Evolutionary conservation across 2,888 invertebrate genomes (phyloP).

Genomic region (Diploptera punctata): DNA sequence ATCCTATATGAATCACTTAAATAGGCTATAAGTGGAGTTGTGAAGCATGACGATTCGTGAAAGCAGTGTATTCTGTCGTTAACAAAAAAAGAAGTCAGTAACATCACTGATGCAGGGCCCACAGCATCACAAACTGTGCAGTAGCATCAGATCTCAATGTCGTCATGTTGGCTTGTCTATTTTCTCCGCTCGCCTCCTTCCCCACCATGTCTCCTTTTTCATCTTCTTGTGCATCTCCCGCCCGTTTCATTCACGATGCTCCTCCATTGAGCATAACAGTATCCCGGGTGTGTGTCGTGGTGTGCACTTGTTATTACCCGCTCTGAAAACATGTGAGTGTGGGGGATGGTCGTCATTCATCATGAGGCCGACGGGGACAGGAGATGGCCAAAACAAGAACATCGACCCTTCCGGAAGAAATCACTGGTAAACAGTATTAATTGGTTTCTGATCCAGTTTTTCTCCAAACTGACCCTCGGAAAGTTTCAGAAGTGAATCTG

Average conservation of each 20-base stretch:
- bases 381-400: not conserved
- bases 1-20: too few relatives aligned
- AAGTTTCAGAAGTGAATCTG: too few relatives aligned
- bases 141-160: too few relatives aligned
- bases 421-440: not conserved
- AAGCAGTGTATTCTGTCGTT: too few relatives aligned
- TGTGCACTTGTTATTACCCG: not conserved
- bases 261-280: not conserved
- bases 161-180: constrained; percentile 1
- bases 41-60: too few relatives aligned
- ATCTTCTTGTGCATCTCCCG: not conserved
- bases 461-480: too few relatives aligned
- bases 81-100: too few relatives aligned
- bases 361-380: not conserved
- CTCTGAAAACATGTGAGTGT: not conserved
- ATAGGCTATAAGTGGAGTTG: too few relatives aligned
- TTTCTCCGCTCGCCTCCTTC: not conserved
- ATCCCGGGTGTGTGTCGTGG: not conserved
- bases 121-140: too few relatives aligned
- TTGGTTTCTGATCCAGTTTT: too few relatives aligned
- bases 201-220: constrained; percentile 6
- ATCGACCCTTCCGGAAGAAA: not conserved
- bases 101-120: too few relatives aligned
- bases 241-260: not conserved
- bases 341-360: not conserved